Conservation (phyloP, 2,797 vertebrate species). For the Selene dorsalis region DNA sequence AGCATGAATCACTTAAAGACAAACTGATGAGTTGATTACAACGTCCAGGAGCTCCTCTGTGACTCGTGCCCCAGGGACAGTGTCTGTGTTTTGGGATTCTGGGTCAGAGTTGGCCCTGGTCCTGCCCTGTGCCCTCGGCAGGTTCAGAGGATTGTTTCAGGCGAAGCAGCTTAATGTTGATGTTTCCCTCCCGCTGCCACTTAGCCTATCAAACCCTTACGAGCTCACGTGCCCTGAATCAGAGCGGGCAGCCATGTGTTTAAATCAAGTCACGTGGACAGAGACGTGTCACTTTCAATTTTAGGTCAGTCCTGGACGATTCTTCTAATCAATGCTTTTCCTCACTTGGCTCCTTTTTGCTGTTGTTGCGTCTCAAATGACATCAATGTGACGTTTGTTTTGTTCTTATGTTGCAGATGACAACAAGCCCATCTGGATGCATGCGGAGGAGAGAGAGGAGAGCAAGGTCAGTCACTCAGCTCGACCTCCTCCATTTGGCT, state of each 20-base stretch:
- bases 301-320: neutral
- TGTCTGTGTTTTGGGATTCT: constrained; percentile 8
- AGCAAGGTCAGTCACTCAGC: constrained; percentile 84
- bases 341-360: neutral
- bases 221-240: constrained; percentile 36
- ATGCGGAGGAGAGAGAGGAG: constrained; percentile 92
- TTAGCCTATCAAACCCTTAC: constrained; percentile 60
- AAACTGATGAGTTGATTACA: neutral
- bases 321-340: neutral
- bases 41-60: neutral
- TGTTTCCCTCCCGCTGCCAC: constrained; percentile 20
- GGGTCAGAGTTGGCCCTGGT: constrained; percentile 5
- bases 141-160: constrained; percentile 48
- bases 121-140: neutral
- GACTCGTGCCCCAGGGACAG: neutral
- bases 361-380: neutral
- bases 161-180: constrained; percentile 54
- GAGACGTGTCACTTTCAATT: neutral
- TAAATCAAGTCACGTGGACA: neutral
- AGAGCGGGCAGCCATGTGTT: neutral
- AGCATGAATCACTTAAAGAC: neutral
- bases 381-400: neutral
- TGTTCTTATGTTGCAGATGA: constrained; percentile 80
- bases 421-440: constrained; percentile 96
- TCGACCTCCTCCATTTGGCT: neutral